phyloP scores from a whole-genome alignment of 2,113 vertebrate genomes.

The Sarotherodon lohbergeri region DNA sequence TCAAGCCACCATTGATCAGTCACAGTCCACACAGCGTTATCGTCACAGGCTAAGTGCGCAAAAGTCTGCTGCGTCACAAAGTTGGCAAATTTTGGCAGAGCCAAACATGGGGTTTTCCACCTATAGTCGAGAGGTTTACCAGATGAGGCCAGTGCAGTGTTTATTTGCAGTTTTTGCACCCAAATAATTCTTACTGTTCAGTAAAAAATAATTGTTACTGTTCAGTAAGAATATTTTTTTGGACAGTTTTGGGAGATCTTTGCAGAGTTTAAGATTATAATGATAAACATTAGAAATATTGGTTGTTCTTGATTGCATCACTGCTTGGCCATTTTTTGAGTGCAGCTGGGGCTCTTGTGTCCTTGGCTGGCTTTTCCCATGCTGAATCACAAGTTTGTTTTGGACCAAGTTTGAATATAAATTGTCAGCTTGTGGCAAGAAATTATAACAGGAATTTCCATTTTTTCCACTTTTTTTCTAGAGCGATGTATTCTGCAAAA shows the following conservation, averaged over 20 bases:
- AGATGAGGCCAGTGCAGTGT: not conserved
- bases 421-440: not conserved
- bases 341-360: not conserved
- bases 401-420: not conserved
- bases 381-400: not conserved
- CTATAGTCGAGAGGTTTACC: not conserved
- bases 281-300: not conserved
- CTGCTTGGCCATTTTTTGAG: not conserved
- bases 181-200: not conserved
- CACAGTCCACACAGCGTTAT: not conserved
- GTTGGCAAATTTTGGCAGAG: not conserved
- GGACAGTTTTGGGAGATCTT: not conserved
- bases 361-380: not conserved
- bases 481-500: not conserved
- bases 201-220: not conserved
- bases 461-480: not conserved
- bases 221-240: not conserved
- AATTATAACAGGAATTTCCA: not conserved
- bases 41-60: rapidly evolving
- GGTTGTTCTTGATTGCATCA: not conserved
- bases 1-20: not conserved
- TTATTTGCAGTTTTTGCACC: not conserved
- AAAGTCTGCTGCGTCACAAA: not conserved
- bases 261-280: not conserved
- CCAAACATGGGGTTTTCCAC: not conserved